Percentiles rank a stretch among this genome's conserved stretches.
Conservation (phyloP, 1,140 invertebrate genomes). For the Calliphora vicina region DNA sequence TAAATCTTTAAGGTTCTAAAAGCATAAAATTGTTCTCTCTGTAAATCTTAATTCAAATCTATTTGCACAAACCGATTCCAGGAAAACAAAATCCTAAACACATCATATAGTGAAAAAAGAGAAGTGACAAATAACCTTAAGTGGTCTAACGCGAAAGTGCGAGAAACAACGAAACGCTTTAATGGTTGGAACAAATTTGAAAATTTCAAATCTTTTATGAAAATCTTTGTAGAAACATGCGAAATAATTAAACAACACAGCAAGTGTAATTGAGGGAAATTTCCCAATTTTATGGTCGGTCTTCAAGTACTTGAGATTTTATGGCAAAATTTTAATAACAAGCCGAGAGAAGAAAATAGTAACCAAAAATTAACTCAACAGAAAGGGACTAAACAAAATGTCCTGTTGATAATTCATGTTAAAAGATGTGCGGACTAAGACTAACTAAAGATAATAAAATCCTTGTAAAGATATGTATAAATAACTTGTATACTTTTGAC, state of each 20-base stretch:
- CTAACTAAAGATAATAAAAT: background rate
- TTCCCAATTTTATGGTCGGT: constrained; percentile 4
- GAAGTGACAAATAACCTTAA: constrained; percentile 25
- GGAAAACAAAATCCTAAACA: background rate
- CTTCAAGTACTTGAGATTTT: constrained; percentile 23
- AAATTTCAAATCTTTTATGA: background rate
- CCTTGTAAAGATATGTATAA: background rate
- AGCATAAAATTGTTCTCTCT: background rate
- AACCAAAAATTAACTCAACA: background rate
- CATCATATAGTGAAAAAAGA: background rate
- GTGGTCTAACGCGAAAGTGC: constrained; percentile 13
- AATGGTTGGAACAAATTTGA: background rate
- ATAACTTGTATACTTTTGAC: no score
- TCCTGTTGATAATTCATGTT: constrained; percentile 20
- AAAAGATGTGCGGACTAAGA: background rate
- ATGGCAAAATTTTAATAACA: constrained; percentile 7
- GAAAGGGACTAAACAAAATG: background rate
- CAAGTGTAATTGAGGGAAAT: constrained; percentile 27
- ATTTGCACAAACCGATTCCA: background rate
- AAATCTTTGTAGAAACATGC: background rate
- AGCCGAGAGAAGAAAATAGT: background rate
- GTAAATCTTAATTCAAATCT: constrained; percentile 25
- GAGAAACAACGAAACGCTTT: background rate
- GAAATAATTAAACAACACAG: constrained; percentile 8
- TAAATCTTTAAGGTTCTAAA: constrained; percentile 1